Evolutionary conservation across 2,797 vertebrate genomes (phyloP), one percentile per base, ranked within the genome.

Genomic region (Myotis myotis): DNA sequence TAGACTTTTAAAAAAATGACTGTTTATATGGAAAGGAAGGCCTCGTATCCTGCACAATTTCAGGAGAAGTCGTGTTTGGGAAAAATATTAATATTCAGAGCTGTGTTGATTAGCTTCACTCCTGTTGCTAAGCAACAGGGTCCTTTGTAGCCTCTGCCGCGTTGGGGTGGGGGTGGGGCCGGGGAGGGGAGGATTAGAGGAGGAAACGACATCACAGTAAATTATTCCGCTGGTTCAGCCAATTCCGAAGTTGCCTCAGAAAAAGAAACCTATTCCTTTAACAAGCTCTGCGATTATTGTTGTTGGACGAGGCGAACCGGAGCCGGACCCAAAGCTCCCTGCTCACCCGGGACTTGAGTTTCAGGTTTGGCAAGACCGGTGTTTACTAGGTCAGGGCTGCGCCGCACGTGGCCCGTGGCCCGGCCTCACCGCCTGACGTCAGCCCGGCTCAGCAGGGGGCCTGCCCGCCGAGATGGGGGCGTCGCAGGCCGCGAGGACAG

Each of bases 101-200:
- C 97, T 88, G 97, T 98, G 98, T 97, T 98, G 98, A 98, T 98
- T 98, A 98, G 98, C 97, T 98, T 98, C 97, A 97, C 96, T 97
- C 96, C 84, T 66, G 98, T 98, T 98, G 98, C 98, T 98, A 98
- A 98, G 98, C 98, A 98, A 98, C 98, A 96, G 51, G 47, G 95
- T 94, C 96, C 96, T 98, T 98, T 98, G 97, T 97, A 98, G 96
- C 96, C 95, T 97, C 91, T 78, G 92, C 30, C 30, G 91, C 94
- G 96, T 95, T 93, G 71, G 47, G 83, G 84, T 80, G 80, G 94
- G 87, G 94, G 75, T 22, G 44, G 96, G 89, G 89, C 89, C 80
- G 44, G 86, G 91, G 80, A 70, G 53, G n/a, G 22, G 28, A 38
- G 22, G 94, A 20, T 93, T 22, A 88, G 28, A 20, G 72, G 25